phyloP scores from a whole-genome alignment of 2,888 invertebrate genomes.

The Platycnemis pennipes region DNA sequence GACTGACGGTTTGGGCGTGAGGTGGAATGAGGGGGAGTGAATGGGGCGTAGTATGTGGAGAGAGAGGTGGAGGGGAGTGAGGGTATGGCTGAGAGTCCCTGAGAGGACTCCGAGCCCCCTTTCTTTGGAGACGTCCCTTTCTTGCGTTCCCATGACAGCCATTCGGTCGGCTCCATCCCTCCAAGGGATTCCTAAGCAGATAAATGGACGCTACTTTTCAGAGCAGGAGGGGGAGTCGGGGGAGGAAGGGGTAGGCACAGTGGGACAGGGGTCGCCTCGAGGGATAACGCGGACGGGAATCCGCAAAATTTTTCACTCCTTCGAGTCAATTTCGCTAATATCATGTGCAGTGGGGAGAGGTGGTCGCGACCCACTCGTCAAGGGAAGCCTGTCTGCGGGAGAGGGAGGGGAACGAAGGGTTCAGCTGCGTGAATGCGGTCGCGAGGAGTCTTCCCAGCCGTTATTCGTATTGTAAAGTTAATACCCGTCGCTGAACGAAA shows the following conservation, averaged over 20 bases:
- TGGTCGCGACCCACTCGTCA: neutral
- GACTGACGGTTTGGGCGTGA: neutral
- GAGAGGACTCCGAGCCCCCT: neutral
- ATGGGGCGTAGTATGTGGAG: neutral
- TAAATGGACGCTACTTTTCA: constrained; percentile 35
- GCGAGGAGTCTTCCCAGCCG: neutral
- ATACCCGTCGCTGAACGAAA: no score
- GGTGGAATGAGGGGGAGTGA: neutral
- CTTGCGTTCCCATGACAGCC: constrained; percentile 32
- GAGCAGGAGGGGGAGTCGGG: neutral
- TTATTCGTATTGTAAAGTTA: neutral
- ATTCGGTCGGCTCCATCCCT: constrained; percentile 26
- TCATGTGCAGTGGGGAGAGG: neutral
- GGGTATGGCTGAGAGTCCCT: neutral
- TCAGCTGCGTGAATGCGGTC: neutral
- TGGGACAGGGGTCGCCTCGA: neutral
- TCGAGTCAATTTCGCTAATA: constrained; percentile 32
- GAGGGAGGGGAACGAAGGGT: neutral
- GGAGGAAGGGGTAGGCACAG: neutral
- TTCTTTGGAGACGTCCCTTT: constrained; percentile 16
- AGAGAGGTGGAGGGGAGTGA: neutral
- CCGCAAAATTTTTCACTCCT: neutral
- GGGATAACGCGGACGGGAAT: neutral
- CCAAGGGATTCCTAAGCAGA: constrained; percentile 39
- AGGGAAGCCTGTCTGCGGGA: neutral